Evolutionary conservation across 2,113 vertebrate genomes (phyloP), one percentile per base, ranked within the genome.

Genomic region (Chaetops frenatus): DNA sequence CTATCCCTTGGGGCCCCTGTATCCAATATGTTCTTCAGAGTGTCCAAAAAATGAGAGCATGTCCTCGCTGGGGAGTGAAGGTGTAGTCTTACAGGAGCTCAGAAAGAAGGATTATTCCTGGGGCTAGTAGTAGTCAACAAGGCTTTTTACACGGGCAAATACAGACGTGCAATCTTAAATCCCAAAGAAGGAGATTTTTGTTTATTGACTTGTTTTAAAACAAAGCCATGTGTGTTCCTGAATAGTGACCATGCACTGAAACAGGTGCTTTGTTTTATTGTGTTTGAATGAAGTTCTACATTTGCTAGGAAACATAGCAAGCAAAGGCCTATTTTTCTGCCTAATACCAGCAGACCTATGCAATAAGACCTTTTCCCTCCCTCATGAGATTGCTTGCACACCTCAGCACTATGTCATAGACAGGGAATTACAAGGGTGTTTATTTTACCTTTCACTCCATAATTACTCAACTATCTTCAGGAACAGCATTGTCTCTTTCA

Each of bases 401-500:
- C 25, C 61, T 79, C 62, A 64, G 36, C 78, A 57, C 42, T 36
- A 10, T 84, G 62, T 16, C 47, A 28, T n/a, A 35, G 58, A n/a
- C 45, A 77, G 71, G 70, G 51, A 73, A 76, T 91, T 80, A 92
- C 78, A 88, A 31, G 69, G 48, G 42, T 64, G 62, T 83, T 92
- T 97, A 56, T 76, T 94, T 88, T 91, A 80, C 47, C 86, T 95
- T 94, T 90, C 71, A 50, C 42, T 88, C 61, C 33, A 53, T 73
- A 85, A 88, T 83, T 88, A 78, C 69, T 88, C 50, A 88, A 14
- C 58, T 58, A n/a, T 94, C 91, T 95, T 86, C 71, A 69, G 74
- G 86, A 97, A 86, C 15, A 78, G 33, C 74, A 92, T 81, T 96
- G 78, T 86, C 80, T 97, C 61, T 92, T 95, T 88, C 54, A 71